Base-by-base conservation (phyloP, 1,140 invertebrate genomes). In the Laupala kohalensis region DNA sequence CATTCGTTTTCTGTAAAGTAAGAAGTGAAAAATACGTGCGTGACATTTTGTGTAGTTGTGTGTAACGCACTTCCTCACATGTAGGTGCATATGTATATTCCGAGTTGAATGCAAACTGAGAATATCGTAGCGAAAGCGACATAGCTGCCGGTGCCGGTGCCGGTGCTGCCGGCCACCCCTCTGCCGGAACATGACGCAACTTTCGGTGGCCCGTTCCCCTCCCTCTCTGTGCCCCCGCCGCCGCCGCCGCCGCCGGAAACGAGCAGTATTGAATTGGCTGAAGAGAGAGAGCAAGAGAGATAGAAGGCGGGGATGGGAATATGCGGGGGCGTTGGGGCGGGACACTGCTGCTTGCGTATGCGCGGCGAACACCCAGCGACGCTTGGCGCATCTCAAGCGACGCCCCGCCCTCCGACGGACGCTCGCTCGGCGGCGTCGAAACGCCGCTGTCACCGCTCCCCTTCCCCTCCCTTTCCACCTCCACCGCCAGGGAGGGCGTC, bases 221-320 rank as follows among this genome's bases (percentile, higher is more conserved):
- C 19, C 64, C 25, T 25, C 29, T 29, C 5, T 67, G 13, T 67
- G 25, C 26, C 65, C 9, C 65, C 65, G 25, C 25, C 29, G 25
- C 67, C 19, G 25, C 67, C 5, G 13, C 13, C 19, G 24, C n/a
- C n/a, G 25, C 53, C 63, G 69, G 69, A 64, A 70, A 70, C 69
- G 69, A 70, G 69, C 19, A 70, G 27, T 70, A 70, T 70, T 70
- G 69, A 70, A 70, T 70, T 70, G 69, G 19, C 53, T 12, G 24
- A 24, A 30, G 29, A 62, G 69, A 53, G 69, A 25, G 28, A 29
- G 25, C 26, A 24, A 28, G 69, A 23, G 28, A 9, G 23, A 6
- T 19, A 12, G 67, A 4, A 19, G 12, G 19, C 3, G 67, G 67
- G 67, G 26, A 15, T 66, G 25, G 30, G 68, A 69, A 28, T 24